These are phyloP conservation scores for Phenganax subtilis DNA, from an alignment of 92 coral and sea anemone genomes.

Conservation along the genomic window DNA sequence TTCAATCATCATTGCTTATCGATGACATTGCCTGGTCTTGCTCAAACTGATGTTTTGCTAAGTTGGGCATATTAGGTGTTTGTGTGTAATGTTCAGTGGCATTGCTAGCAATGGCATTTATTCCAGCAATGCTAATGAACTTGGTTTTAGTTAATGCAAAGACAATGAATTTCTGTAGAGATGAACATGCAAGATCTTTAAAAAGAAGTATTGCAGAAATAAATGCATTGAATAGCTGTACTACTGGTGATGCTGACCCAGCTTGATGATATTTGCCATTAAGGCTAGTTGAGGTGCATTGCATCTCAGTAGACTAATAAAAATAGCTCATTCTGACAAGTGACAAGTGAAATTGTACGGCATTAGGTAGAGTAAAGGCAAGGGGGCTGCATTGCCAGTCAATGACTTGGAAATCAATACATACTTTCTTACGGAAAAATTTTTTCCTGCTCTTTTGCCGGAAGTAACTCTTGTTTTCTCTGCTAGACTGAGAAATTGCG, in stretches of 20 bases:
- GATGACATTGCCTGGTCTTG: background rate
- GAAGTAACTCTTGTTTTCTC: background rate
- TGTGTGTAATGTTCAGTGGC: too few relatives aligned
- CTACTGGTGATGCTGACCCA: too few relatives aligned
- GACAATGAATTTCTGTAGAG: too few relatives aligned
- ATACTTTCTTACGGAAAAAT: constrained; percentile 5
- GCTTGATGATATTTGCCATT: too few relatives aligned
- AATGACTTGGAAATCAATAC: background rate
- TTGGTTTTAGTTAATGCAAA: too few relatives aligned
- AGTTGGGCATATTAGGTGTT: background rate
- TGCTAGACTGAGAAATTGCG: background rate
- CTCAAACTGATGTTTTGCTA: background rate
- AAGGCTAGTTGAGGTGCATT: too few relatives aligned
- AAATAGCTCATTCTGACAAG: background rate
- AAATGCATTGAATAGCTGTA: too few relatives aligned
- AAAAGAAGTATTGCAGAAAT: too few relatives aligned
- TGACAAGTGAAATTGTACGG: background rate
- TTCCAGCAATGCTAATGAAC: too few relatives aligned
- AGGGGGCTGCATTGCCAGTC: background rate
- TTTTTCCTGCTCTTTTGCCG: background rate
- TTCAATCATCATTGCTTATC: background rate
- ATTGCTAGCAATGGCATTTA: too few relatives aligned
- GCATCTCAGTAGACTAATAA: background rate
- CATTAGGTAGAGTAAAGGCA: background rate
- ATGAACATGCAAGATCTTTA: too few relatives aligned